Base-by-base conservation (phyloP, 2,888 invertebrate genomes). In the Chrysopilus asiliformis region DNA sequence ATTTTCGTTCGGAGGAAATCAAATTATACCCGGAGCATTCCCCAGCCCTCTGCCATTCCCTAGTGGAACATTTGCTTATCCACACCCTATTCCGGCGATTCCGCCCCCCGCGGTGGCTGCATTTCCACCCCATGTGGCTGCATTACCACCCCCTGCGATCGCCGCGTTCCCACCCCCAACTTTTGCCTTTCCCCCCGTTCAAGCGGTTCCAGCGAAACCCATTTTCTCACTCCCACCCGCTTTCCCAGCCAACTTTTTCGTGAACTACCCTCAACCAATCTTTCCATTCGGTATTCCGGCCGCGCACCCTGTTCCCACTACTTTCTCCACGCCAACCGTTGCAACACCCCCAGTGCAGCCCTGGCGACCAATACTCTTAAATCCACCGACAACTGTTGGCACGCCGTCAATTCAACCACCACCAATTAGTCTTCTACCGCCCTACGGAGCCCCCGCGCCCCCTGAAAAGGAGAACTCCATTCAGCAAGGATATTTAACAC, bases 191-290 rank as follows among this genome's bases (percentile, higher is more conserved):
- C 37, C 33, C 4, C 18, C 48, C 2, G n/a, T n/a, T n/a, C n/a
- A n/a, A n/a, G 18, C 32, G 3, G 19, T 10, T 4, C 32, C 19
- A 9, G 22, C 8, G 10, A 22, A 7, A 22, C 22, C 22, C 7
- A 22, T 22, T 8, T 22, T 22, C 10, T 22, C 22, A 10, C 5
- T 12, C 5, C 26, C 26, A 10, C 9, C 4, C 13, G n/a, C 13
- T 13, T 12, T n/a, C 5, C n/a, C 26, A 13, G 9, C 13, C 9
- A 12, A 6, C 7, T 13, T n/a, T 37, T 40, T 45, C 41, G 43
- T 43, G 34, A 45, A 49, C 41, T 43, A 46, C 38, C 37, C 45
- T 36, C 44, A 45, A 24, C 41, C 41, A 13, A 31, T 42, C 45
- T 42, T 45, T 8, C 42, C 43, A 12, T 45, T 46, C 36, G 36